Evolutionary conservation across 2,888 invertebrate species (phyloP), one percentile per base, ranked within the genome.

Genomic region (Itoplectis maculator): DNA sequence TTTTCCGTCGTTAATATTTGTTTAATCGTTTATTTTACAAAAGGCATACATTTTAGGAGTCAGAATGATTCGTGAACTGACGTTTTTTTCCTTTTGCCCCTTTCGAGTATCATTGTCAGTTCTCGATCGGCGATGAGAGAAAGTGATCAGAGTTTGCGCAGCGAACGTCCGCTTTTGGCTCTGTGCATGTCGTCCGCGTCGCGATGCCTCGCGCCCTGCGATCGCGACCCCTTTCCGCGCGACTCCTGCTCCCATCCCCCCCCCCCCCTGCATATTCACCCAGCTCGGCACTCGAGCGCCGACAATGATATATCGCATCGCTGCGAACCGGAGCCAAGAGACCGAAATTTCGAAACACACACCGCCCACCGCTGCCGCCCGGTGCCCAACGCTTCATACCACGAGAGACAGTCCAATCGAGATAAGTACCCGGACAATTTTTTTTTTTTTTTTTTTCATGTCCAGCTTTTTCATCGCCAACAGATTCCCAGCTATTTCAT

Each of bases 251-350:
- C 29, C 56, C 5, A 20, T 20, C 20, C 11, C 15, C 35, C 35
- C 15, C 29, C 35, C 49, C 15, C 66, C 35, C 8, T 29, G 15
- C 35, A n/a, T n/a, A n/a, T n/a, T n/a, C n/a, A 29, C 49, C 5
- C 29, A 5, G 11, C 40, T 3, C 51, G 35, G 7, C 51, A 68
- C 51, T 68, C 49, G 35, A 9, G 68, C 49, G 49, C 35, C 37
- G 68, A 51, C 68, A 51, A 68, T 68, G 49, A 68, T 68, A 18
- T 68, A 68, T 68, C 37, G 51, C 68, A 15, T 51, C 51, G 51
- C n/a, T 35, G 68, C 8, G 47, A 51, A 51, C 68, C n/a, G 49
- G 11, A 68, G 20, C 49, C 49, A 49, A 20, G 49, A 51, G 37
- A 68, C 8, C 51, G 35, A 51, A 51, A 68, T 49, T 68, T 68